A percentile compares a stretch with the other conserved stretches of the same genome.
phyloP scores from a whole-genome alignment of 2,113 vertebrate genomes.

The Lota lota region DNA sequence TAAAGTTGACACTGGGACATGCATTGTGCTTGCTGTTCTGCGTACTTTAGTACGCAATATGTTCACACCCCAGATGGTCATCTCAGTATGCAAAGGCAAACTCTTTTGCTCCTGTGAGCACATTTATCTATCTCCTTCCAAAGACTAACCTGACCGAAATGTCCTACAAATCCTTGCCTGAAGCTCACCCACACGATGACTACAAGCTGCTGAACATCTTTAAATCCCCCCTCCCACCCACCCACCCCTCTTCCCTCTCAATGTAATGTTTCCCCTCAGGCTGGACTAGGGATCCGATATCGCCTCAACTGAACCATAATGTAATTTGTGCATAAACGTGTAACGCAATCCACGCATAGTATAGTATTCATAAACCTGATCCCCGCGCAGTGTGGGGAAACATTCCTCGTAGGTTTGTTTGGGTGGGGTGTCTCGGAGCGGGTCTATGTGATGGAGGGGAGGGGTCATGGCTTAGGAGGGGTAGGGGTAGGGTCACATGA shows the following conservation, averaged over 20 bases:
- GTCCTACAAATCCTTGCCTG: too few species aligned
- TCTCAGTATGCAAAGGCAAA: not conserved
- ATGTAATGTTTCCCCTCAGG: not conserved
- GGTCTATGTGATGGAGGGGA: conserved; percentile 42
- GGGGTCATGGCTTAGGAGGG: conserved; percentile 19
- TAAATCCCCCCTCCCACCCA: not conserved
- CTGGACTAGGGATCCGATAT: conserved; percentile 11
- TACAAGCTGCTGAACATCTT: not conserved
- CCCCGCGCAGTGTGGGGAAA: conserved; percentile 6
- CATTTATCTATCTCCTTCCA: not conserved
- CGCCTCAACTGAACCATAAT: too few species aligned
- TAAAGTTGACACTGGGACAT: not conserved
- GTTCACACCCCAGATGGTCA: not conserved
- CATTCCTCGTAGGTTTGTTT: too few species aligned
- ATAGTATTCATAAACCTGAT: conserved; percentile 9
- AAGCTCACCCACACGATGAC: not conserved
- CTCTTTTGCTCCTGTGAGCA: too few species aligned
- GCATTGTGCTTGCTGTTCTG: conserved; percentile 50
- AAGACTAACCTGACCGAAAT: not conserved
- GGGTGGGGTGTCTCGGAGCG: not conserved
- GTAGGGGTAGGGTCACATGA: not conserved
- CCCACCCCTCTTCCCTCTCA: too few species aligned
- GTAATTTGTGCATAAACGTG: too few species aligned
- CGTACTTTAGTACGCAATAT: not conserved
- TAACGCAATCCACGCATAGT: conserved; percentile 4